Evolutionary conservation across 1,140 invertebrate species (phyloP).

Genomic region (Leptopilina clavipes): DNA sequence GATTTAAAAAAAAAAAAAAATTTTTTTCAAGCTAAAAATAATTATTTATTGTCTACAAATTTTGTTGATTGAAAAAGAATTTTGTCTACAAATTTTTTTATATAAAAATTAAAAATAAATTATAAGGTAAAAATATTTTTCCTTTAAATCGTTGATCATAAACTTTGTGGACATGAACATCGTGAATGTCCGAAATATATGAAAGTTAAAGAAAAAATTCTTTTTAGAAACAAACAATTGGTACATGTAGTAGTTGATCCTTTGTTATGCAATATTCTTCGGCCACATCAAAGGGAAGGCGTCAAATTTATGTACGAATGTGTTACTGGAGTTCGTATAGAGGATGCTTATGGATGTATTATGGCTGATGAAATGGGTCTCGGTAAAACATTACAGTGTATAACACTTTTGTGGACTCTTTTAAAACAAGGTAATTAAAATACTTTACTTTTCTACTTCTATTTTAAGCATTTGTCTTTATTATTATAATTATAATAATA

Average conservation of each 20-base stretch:
- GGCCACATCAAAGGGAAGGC: constrained; percentile 99
- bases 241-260: constrained; percentile 87
- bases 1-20: too few species aligned
- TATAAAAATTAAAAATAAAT: too few species aligned
- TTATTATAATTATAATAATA: too few species aligned
- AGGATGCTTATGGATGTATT: constrained; percentile 93
- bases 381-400: constrained; percentile 99
- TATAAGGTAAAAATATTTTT: too few species aligned
- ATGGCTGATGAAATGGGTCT: constrained; percentile 99
- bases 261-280: constrained; percentile 88
- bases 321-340: constrained; percentile 94
- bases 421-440: constrained; percentile 80
- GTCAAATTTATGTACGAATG: constrained; percentile 99
- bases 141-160: too few species aligned
- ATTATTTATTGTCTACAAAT: too few species aligned
- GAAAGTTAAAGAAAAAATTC: not conserved
- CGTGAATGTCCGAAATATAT: too few species aligned
- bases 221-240: constrained; percentile 63
- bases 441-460: too few species aligned
- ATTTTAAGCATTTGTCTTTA: not conserved
- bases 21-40: too few species aligned
- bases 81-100: too few species aligned
- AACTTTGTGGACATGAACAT: too few species aligned
- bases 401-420: constrained; percentile 96
- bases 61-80: too few species aligned